Evolutionary conservation across 2,888 invertebrate genomes (phyloP).

Genomic region (Sinopyrophorus schimmeli): DNA sequence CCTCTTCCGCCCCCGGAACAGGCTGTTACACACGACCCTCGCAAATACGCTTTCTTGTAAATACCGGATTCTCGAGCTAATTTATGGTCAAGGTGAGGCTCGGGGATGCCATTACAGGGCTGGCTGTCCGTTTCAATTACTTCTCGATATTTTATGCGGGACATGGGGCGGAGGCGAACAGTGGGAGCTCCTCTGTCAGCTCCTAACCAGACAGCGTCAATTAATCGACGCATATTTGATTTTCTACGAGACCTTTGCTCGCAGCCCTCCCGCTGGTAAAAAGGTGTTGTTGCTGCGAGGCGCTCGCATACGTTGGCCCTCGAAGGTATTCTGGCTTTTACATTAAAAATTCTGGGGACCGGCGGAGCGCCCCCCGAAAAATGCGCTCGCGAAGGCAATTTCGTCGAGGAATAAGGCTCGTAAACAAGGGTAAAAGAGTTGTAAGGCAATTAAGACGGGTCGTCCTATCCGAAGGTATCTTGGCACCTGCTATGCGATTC

Average conservation of each 20-base stretch:
- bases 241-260: too few species aligned
- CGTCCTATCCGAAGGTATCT: conserved; percentile 40
- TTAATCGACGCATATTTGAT: conserved; percentile 38
- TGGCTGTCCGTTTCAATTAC: conserved; percentile 39
- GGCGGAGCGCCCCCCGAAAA: not conserved
- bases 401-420: conserved; percentile 30
- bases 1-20: conserved; percentile 38
- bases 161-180: conserved; percentile 29
- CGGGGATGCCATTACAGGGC: conserved; percentile 34
- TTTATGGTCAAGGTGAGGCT: conserved; percentile 45
- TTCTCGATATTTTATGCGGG: conserved; percentile 37
- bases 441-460: conserved; percentile 43
- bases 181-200: conserved; percentile 38
- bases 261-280: conserved; percentile 34
- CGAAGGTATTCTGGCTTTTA: too few species aligned
- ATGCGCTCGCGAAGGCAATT: too few species aligned
- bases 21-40: conserved; percentile 34
- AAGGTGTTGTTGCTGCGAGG: conserved; percentile 26
- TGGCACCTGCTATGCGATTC: conserved; percentile 41
- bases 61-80: conserved; percentile 42
- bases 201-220: conserved; percentile 35
- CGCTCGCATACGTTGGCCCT: too few species aligned
- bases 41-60: conserved; percentile 38
- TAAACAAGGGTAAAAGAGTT: conserved; percentile 46
- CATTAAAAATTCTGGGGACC: conserved; percentile 7